Conservation (phyloP, 2,888 invertebrate species). For the Ormyrus pomaceus region DNA sequence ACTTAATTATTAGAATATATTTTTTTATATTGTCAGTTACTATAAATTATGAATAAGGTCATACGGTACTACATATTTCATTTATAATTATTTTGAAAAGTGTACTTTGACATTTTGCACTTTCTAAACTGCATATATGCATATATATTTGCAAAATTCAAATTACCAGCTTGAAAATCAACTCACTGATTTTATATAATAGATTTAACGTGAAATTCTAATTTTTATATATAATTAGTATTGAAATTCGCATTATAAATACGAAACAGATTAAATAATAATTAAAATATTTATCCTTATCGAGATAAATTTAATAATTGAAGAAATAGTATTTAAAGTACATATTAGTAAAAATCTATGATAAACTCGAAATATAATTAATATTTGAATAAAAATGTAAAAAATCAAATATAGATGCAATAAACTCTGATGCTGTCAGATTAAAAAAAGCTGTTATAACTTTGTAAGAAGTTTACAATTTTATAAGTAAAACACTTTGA, state of each 20-base stretch:
- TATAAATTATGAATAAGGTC: constrained; percentile 15
- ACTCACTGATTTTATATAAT: too few species aligned
- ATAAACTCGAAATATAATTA: too few species aligned
- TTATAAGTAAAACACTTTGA: constrained; percentile 30
- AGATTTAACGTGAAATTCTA: too few species aligned
- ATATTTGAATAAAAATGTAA: too few species aligned
- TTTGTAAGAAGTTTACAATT: constrained; percentile 24
- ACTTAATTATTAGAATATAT: constrained; percentile 13
- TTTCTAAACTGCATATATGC: too few species aligned
- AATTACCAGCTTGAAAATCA: background rate
- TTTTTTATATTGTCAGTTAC: constrained; percentile 37
- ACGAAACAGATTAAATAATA: too few species aligned
- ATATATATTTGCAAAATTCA: background rate
- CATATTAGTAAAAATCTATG: too few species aligned
- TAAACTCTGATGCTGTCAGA: background rate
- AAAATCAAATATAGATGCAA: too few species aligned
- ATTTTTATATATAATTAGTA: too few species aligned
- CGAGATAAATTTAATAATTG: background rate
- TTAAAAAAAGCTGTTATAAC: constrained; percentile 8
- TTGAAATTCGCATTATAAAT: too few species aligned
- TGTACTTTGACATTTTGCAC: background rate
- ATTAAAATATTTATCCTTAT: background rate
- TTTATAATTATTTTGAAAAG: background rate
- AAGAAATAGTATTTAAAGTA: background rate
- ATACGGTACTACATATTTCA: constrained; percentile 8